These are phyloP conservation scores for Jacana jacana DNA, from an alignment of 2,113 vertebrate species.

Conservation along the genomic window DNA sequence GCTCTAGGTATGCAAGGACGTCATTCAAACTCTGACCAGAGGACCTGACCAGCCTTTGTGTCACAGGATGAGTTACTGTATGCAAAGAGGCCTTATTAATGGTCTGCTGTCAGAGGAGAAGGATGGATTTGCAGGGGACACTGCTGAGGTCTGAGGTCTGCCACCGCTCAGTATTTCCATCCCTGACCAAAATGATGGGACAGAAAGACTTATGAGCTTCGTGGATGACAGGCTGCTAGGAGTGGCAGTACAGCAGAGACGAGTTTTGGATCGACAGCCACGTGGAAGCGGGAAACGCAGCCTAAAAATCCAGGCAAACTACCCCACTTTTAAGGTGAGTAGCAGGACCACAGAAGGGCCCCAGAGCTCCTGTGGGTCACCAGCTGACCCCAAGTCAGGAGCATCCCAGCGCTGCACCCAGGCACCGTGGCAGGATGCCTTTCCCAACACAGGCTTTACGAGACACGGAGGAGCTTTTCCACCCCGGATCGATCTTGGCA, in stretches of 20 bases:
- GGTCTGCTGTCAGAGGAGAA: not conserved
- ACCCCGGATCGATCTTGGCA: fast-evolving
- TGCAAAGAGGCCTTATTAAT: not conserved
- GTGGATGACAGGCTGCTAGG: not conserved
- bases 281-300: not conserved
- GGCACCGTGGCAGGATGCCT: fast-evolving
- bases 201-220: not conserved
- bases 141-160: not conserved
- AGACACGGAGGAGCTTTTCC: fast-evolving
- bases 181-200: not conserved
- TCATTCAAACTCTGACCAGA: not conserved
- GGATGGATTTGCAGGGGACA: not conserved
- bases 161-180: not conserved
- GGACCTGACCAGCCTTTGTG: fast-evolving
- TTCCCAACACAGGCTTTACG: fast-evolving
- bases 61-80: not conserved
- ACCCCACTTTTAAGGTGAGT: not conserved
- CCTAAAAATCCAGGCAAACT: not conserved
- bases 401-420: not conserved
- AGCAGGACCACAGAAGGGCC: not conserved
- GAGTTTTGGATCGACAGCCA: fast-evolving
- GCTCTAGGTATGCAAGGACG: not conserved
- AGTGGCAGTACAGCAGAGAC: not conserved
- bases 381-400: fast-evolving
- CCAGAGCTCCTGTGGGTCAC: fast-evolving